A percentile compares a stretch with the other conserved stretches of the same genome.
Conservation (phyloP, 2,888 invertebrate genomes). For the Serrognathus titanus region DNA sequence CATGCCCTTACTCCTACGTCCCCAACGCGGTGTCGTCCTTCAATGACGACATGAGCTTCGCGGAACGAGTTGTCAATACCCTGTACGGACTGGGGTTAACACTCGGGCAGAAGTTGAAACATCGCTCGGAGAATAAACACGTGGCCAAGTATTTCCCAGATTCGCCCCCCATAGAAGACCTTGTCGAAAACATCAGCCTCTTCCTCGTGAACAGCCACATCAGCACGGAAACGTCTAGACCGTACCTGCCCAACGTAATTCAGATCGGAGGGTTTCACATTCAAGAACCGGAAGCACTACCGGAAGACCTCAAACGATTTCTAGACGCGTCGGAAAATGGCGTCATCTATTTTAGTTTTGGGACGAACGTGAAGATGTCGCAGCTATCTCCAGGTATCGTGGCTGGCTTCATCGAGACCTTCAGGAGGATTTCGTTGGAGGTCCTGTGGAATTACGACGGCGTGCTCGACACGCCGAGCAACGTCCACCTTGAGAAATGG, state of each 20-base stretch:
- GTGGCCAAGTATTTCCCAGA: slow-evolving; percentile 26
- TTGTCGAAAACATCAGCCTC: slow-evolving; percentile 26
- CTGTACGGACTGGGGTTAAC: slow-evolving; percentile 6
- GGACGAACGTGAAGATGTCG: slow-evolving; percentile 26
- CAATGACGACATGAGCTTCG: slow-evolving; percentile 36
- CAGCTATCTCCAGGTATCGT: slow-evolving; percentile 19
- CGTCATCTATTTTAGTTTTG: slow-evolving; percentile 32
- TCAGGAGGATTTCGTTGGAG: slow-evolving; percentile 56
- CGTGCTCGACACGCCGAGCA: slow-evolving; percentile 52
- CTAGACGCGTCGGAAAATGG: slow-evolving; percentile 30
- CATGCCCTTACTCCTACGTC: slow-evolving; percentile 37
- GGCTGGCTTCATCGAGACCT: slow-evolving; percentile 52
- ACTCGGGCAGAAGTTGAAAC: slow-evolving; percentile 1
- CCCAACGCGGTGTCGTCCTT: slow-evolving; percentile 29
- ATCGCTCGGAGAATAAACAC: slow-evolving; percentile 17
- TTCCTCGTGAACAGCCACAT: slow-evolving; percentile 32
- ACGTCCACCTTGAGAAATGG: slow-evolving; percentile 61
- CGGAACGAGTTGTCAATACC: slow-evolving; percentile 34
- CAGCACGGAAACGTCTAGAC: slow-evolving; percentile 32
- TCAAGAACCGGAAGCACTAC: slow-evolving; percentile 22
- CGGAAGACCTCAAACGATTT: slow-evolving; percentile 25
- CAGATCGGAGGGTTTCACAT: slow-evolving; percentile 37
- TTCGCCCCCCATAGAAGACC: slow-evolving; percentile 22
- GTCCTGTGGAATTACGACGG: slow-evolving; percentile 66
- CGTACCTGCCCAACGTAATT: slow-evolving; percentile 35